Base-by-base conservation (phyloP, 2,113 vertebrate genomes). In the Hystrix brachyura region DNA sequence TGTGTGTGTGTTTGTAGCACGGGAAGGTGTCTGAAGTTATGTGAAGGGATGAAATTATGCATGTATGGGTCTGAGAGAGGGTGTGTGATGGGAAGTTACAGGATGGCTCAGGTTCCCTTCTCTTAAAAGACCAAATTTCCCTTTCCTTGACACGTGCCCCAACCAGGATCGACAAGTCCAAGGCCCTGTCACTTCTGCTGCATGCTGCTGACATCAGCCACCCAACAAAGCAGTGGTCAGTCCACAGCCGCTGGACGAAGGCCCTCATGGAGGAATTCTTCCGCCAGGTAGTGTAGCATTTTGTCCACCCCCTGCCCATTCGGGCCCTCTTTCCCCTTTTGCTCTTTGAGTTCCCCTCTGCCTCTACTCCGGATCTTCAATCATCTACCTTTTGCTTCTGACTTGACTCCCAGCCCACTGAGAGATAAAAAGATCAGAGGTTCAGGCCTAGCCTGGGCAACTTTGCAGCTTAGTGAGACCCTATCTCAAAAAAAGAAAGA, bases 191-290 rank as follows among this genome's bases (percentile, higher is more conserved):
- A 62, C 98, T 99, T 60, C 97, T 99, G 88, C 99, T 99, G 5
- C 99, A 99, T 84, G 99, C 99, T 17, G 99, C 99, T 13, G 99
- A 99, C 97, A 99, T 99, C 94, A 99, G 99, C 96, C 99, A 99
- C 91, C 99, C 99, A 18, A 99, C 99, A 71, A 99, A 99, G 97
- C 99, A 99, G 89, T 99, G 99, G 99, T 91, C 93, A 0, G 99
- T 99, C 60, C 99, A 99, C 97, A 99, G 99, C 94, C 99, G 99
- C 92, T 99, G 99, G 99, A 99, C 99, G 94, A 99, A 99, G 95
- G 98, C 99, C 2, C 98, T 99, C 64, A 99, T 99, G 99, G 99
- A 99, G 92, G 99, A 99, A 98, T 99, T 99, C 97, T 99, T 99
- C 98, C 99, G 99, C 96, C 99, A 99, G 99, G 99, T 99, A 99